These are phyloP conservation scores for Caenorhabditis remanei DNA, from an alignment of 1,140 invertebrate genomes.

Conservation along the genomic window DNA sequence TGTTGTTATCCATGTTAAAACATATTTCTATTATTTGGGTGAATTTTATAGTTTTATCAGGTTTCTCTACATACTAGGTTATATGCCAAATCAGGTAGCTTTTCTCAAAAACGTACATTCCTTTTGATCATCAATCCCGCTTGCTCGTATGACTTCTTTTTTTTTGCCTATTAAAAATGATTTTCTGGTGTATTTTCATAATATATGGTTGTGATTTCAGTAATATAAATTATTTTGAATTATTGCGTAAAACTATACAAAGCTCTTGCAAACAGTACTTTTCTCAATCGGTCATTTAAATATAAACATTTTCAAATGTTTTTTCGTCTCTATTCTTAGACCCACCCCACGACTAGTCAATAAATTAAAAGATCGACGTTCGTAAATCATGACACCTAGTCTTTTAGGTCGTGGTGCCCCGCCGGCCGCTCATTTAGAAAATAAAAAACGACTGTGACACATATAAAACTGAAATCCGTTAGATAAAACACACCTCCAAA, in stretches of 20 bases:
- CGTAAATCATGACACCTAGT: conserved; percentile 28
- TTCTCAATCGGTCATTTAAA: background rate
- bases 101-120: background rate
- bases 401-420: background rate
- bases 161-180: no score
- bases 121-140: conserved; percentile 15
- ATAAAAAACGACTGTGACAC: conserved; percentile 43
- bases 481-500: background rate
- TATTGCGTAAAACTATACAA: no score
- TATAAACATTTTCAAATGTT: background rate
- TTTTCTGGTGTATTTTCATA: no score
- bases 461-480: conserved; percentile 49
- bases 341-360: no score
- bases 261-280: no score
- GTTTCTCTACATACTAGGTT: background rate
- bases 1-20: background rate
- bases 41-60: background rate
- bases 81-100: no score
- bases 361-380: conserved; percentile 34
- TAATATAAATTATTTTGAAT: no score
- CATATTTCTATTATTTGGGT: background rate
- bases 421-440: no score
- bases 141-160: background rate
- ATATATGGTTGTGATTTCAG: no score
- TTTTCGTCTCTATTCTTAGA: background rate